Evolutionary conservation across 2,888 invertebrate genomes (phyloP).

Genomic region (Lasioglossum morio): DNA sequence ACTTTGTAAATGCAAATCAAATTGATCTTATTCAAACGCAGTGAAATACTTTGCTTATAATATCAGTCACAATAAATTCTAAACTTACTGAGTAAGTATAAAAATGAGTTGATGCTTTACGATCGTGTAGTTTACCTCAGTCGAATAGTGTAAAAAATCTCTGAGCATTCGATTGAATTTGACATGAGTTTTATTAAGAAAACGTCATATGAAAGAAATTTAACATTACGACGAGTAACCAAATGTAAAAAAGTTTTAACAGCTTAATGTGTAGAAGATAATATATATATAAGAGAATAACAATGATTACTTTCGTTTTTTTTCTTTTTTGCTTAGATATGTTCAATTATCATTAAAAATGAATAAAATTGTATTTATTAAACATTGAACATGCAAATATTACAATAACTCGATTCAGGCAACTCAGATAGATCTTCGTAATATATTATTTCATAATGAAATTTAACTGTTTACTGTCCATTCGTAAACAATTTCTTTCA

Average conservation of each 20-base stretch:
- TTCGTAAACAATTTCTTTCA: constrained; percentile 48
- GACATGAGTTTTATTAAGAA: neutral
- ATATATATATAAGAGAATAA: neutral
- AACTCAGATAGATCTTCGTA: constrained; percentile 46
- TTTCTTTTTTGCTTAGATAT: constrained; percentile 24
- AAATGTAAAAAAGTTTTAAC: neutral
- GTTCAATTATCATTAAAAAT: constrained; percentile 52
- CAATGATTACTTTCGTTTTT: neutral
- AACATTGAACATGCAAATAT: constrained; percentile 61
- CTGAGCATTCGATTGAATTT: neutral
- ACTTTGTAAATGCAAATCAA: neutral
- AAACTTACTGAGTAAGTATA: neutral
- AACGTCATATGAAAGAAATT: neutral
- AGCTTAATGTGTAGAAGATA: neutral
- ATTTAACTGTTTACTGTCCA: constrained; percentile 43
- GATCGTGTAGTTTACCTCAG: neutral
- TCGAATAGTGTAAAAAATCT: neutral
- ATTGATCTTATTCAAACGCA: neutral
- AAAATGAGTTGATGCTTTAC: neutral
- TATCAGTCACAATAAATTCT: neutral
- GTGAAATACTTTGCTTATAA: neutral
- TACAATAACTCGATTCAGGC: constrained; percentile 53
- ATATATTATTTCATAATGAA: constrained; percentile 56
- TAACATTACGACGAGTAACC: neutral
- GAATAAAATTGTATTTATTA: constrained; percentile 62